A percentile compares a stretch with the other conserved stretches of the same genome.
phyloP scores from a whole-genome alignment of 1,140 invertebrate genomes.

The Bombus sylvicola region DNA sequence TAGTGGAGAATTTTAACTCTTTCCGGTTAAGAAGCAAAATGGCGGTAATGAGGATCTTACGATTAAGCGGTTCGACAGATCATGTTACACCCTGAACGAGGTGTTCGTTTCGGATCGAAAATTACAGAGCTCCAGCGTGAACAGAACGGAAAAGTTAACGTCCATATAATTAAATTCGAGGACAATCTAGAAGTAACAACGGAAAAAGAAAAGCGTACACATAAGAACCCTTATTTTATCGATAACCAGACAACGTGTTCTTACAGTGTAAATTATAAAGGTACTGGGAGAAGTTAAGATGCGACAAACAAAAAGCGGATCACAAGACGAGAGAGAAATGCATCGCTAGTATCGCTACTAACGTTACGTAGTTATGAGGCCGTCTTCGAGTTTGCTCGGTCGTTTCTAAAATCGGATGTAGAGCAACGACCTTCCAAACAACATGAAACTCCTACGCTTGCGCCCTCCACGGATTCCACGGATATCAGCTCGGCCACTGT shows the following conservation, averaged over 20 bases:
- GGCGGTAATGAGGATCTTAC: conserved; percentile 22
- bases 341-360: background rate
- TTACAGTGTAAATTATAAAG: background rate
- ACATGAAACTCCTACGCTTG: conserved; percentile 72
- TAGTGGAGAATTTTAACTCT: conserved; percentile 3
- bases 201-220: background rate
- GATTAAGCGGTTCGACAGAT: conserved; percentile 36
- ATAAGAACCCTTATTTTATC: background rate
- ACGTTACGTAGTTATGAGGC: conserved; percentile 62
- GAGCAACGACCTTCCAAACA: conserved; percentile 82
- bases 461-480: conserved; percentile 38
- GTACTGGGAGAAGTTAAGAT: background rate
- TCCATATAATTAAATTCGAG: background rate
- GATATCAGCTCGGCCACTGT: conserved; percentile 20
- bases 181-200: background rate
- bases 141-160: background rate
- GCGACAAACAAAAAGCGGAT: conserved; percentile 4
- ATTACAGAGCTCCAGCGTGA: background rate
- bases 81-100: conserved; percentile 1
- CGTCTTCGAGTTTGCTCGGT: conserved; percentile 71
- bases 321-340: conserved; percentile 2
- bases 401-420: conserved; percentile 82
- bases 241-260: background rate
- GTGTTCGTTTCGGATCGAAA: conserved; percentile 21
- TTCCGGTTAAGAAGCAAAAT: conserved; percentile 10